phyloP scores from a whole-genome alignment of 2,888 invertebrate species.

The Drosophila cyrtoloma region DNA sequence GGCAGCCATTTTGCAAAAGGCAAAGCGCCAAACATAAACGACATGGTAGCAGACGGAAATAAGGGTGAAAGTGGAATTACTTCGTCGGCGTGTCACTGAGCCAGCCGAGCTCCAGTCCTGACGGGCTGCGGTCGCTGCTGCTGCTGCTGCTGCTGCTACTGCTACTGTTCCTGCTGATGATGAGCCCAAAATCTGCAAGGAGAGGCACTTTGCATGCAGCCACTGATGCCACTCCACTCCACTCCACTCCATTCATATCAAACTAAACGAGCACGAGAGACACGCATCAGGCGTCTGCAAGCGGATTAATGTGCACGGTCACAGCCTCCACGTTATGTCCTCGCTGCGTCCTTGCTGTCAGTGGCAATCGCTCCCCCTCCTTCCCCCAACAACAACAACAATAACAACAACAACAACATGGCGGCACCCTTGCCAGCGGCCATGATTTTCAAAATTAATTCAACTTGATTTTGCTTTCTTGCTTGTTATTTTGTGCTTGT shows the following conservation, averaged over 20 bases:
- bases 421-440: constrained; percentile 66
- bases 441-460: constrained; percentile 83
- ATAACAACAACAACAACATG: constrained; percentile 43
- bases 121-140: constrained; percentile 28
- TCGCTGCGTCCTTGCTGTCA: constrained; percentile 69
- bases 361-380: constrained; percentile 50
- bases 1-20: constrained; percentile 72
- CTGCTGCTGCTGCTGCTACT: constrained; percentile 33
- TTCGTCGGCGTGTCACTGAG: constrained; percentile 70
- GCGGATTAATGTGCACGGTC: constrained; percentile 73
- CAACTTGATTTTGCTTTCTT: constrained; percentile 81
- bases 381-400: constrained; percentile 21
- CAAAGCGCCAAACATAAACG: constrained; percentile 32
- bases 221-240: constrained; percentile 23
- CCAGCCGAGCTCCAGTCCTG: constrained; percentile 26
- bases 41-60: constrained; percentile 36
- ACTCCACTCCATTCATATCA: constrained; percentile 19
- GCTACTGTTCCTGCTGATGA: constrained; percentile 41
- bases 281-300: constrained; percentile 79
- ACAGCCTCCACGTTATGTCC: constrained; percentile 35
- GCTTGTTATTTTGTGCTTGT: constrained; percentile 64
- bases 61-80: constrained; percentile 81
- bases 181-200: constrained; percentile 40
- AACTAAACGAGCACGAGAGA: constrained; percentile 52
- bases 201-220: constrained; percentile 44